phyloP scores from a whole-genome alignment of 2,113 vertebrate genomes.

The Rhizomys pruinosus region DNA sequence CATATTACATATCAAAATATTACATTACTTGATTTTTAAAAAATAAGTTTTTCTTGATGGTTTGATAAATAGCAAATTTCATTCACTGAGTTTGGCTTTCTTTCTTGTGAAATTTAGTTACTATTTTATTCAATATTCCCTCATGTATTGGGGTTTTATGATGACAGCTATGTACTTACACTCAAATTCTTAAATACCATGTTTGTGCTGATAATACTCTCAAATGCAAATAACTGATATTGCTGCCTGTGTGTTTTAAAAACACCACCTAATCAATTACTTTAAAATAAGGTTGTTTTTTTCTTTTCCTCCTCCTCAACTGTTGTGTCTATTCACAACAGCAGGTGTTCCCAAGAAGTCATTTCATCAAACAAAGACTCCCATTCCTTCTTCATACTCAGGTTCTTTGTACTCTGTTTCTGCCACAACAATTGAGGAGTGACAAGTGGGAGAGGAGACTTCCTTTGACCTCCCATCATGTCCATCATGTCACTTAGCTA shows the following conservation, averaged over 20 bases:
- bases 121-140: not conserved
- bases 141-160: not conserved
- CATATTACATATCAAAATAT: too few relatives aligned
- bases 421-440: too few relatives aligned
- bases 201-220: not conserved
- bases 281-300: conserved; percentile 12
- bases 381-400: not conserved
- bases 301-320: not conserved
- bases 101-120: not conserved
- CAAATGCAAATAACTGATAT: not conserved
- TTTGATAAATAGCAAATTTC: not conserved
- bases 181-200: not conserved
- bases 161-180: not conserved
- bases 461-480: not conserved
- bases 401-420: rapidly evolving
- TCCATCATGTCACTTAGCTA: too few relatives aligned
- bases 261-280: not conserved
- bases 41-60: not conserved
- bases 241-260: not conserved
- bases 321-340: not conserved
- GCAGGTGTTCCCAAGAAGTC: too few relatives aligned
- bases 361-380: not conserved
- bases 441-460: not conserved
- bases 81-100: not conserved
- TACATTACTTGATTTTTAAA: not conserved